Base-by-base conservation (phyloP, 2,113 vertebrate species). In the Protomyctophum bolini region DNA sequence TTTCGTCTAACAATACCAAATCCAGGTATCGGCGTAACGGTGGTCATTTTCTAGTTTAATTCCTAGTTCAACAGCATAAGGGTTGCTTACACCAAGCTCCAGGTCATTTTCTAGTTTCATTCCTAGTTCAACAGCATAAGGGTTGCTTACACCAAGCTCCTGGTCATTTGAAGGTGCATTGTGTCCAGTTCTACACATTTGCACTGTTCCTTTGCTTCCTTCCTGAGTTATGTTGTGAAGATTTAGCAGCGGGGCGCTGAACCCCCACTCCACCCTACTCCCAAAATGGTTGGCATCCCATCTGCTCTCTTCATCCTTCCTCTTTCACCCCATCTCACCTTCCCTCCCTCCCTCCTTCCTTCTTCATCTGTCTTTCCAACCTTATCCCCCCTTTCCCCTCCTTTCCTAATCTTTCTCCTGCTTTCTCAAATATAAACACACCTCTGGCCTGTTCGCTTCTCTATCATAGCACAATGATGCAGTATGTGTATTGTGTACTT, bases 201-300 rank as follows among this genome's bases (percentile, higher is more conserved):
- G 76, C 21, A 76, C 49, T 75, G 61, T 85, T 86, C 33, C 33
- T 83, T 64, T 61, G 15, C 81, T 82, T 88, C 83, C 85, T 85
- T 91, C 85, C 83, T 85, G 70, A 66, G 68, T 68, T 79, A 77
- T 87, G 84, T 82, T 75, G 66, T 71, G 60, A 21, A 72, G 68
- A 80, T 51, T 3, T 59, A 60, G 46, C 84, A 74, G 82, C 41
- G 2, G 76, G 73, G 57, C 77, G 77, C 75, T 77, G 62, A 46
- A 75, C 67, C 79, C 73, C 10, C 57, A 46, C n/a, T 14, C 12
- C 12, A 7, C 51, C 66, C 14, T 12, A 41, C 54, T n/a, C 54
- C 33, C 10, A 12, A 14, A 12, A 8, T 58, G 29, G 33, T 41
- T 41, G 33, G 5, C 33, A 41, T 68, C 69, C 65, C 61, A 51